Evolutionary conservation across 2,797 vertebrate species (phyloP).

Genomic region (Eurystomus glaucurus): DNA sequence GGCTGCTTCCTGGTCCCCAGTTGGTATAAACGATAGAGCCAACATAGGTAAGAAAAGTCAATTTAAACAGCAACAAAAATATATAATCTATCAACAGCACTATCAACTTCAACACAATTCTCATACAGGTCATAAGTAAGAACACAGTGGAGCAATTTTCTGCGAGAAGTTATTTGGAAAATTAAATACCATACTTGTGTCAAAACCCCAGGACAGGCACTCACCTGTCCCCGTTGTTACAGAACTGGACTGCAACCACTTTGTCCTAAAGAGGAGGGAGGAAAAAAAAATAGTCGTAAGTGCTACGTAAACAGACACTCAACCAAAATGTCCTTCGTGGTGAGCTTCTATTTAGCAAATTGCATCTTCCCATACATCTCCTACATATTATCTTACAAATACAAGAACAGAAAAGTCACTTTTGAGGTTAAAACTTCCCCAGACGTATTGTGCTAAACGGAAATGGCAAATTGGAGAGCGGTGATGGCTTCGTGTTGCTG

Average conservation of each 20-base stretch:
- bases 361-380: neutral
- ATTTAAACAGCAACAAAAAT: too few species aligned
- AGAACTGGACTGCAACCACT: constrained; percentile 97
- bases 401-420: neutral
- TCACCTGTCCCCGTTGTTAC: constrained; percentile 97
- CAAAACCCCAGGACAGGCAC: constrained; percentile 11
- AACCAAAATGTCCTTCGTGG: neutral
- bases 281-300: neutral
- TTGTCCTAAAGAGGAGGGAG: constrained; percentile 89
- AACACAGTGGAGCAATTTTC: neutral
- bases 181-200: neutral
- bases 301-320: neutral
- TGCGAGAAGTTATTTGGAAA: neutral
- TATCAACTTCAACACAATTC: too few species aligned
- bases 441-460: neutral
- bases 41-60: too few species aligned
- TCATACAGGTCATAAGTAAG: too few species aligned
- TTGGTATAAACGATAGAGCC: too few species aligned
- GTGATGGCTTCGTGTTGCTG: neutral
- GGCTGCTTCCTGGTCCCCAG: too few species aligned
- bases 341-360: neutral
- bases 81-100: too few species aligned
- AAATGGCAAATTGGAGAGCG: neutral
- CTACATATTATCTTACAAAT: neutral
- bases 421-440: neutral